Base-by-base conservation (phyloP, 1,140 invertebrate genomes). In the Philotrypesis tridentata region DNA sequence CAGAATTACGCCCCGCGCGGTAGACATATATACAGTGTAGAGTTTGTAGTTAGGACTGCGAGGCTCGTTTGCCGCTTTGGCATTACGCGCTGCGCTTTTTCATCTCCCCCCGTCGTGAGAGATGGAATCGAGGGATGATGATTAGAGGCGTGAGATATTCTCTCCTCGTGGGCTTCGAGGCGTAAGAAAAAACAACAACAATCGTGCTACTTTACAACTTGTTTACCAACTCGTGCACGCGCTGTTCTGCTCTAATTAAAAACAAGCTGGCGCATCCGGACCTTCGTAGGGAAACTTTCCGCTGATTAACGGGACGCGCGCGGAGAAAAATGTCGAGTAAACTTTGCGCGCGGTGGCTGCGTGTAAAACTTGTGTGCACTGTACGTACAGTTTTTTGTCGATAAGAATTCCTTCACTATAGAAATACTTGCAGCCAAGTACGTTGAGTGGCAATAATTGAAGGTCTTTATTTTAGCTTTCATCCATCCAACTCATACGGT, bases 41-140 rank as follows among this genome's bases (percentile, higher is more conserved):
- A n/a, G 48, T 55, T 55, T 55, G 48, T 55, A 55, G 17, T 55
- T 55, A 55, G 48, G 7, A 55, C 48, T 55, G 17, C 7, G 73
- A 21, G 60, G 61, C 60, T 76, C 61, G 61, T 76, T 76, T 67
- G 23, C 61, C 37, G 61, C 60, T 37, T 37, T 17, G n/a, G 61
- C 37, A 76, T 76, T 76, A 76, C 33, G 12, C 21, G 21, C 0
- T n/a, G n/a, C 11, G 48, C 0, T 6, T 55, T 55, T 14, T 76
- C 31, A 23, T 76, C 40, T 29, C 61, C 9, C 55, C 4, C 2
- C 11, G 60, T 21, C 4, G 23, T 14, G n/a, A 5, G 21, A 5
- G 1, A 29, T 55, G 17, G n/a, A 63, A 75, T 61, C 61, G 55
- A 75, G 55, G 43, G n/a, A 37, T 25, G n/a, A 37, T 31, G 23